Conservation (phyloP, 1,140 invertebrate genomes). For the Tetramorium parvispinum region DNA sequence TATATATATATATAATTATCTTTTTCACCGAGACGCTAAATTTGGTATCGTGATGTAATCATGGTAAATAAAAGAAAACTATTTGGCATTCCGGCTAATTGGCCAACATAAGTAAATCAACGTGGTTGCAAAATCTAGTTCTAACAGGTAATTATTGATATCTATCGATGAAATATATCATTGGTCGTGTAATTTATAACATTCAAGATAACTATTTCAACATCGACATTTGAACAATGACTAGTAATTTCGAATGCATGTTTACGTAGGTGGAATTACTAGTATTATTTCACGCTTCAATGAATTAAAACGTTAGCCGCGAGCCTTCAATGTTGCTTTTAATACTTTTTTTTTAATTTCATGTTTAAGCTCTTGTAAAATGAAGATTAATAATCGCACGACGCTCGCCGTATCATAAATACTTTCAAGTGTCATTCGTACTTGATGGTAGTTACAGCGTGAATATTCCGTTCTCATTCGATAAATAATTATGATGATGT, state of each 20-base stretch:
- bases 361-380: background rate
- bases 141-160: background rate
- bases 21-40: background rate
- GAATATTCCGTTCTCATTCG: background rate
- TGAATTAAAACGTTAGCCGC: conserved; percentile 13
- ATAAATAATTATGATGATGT: background rate
- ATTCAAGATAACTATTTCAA: conserved; percentile 23
- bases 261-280: background rate
- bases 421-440: background rate
- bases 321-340: background rate
- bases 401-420: background rate
- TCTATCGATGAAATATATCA: background rate
- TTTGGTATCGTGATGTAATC: background rate
- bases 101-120: background rate
- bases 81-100: background rate
- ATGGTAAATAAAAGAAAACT: background rate
- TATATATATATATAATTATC: background rate
- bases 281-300: conserved; percentile 19
- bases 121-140: background rate
- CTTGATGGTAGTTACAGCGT: background rate
- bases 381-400: conserved; percentile 14
- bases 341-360: background rate
- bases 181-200: background rate
- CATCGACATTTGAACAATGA: conserved; percentile 40
- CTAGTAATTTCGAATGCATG: background rate